These are phyloP conservation scores for Phaethon lepturus DNA, from an alignment of 2,113 vertebrate species.

Conservation along the genomic window DNA sequence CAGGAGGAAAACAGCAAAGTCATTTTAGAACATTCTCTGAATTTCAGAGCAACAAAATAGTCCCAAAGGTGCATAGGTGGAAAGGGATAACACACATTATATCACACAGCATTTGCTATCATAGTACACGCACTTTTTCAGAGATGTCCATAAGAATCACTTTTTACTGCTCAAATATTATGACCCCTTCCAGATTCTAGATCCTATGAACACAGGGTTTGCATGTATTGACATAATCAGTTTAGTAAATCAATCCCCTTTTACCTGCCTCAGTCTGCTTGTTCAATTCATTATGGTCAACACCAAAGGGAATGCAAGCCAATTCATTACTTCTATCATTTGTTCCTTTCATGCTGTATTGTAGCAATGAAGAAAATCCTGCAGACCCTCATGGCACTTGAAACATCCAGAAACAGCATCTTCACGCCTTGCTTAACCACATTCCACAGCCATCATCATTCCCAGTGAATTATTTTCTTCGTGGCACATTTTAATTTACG, in stretches of 20 bases:
- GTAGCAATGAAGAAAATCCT: neutral
- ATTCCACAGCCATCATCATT: neutral
- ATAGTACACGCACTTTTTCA: neutral
- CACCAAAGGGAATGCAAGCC: neutral
- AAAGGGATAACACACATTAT: neutral
- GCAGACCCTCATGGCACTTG: neutral
- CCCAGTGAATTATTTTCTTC: neutral
- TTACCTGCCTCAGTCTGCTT: neutral
- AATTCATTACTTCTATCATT: neutral
- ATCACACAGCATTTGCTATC: neutral
- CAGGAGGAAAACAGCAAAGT: neutral
- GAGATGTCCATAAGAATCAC: neutral
- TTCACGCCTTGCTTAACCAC: neutral
- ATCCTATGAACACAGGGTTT: neutral
- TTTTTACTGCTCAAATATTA: neutral
- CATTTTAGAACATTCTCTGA: neutral
- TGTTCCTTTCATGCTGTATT: neutral
- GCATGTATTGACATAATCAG: neutral
- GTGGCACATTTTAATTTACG: accelerated
- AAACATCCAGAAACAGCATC: neutral
- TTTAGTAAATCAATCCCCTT: neutral
- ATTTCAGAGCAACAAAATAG: neutral
- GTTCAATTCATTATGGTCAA: neutral
- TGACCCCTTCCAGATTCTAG: neutral
- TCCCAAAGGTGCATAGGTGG: neutral